Conservation (phyloP, 1,140 invertebrate genomes). For the Portunus trituberculatus region DNA sequence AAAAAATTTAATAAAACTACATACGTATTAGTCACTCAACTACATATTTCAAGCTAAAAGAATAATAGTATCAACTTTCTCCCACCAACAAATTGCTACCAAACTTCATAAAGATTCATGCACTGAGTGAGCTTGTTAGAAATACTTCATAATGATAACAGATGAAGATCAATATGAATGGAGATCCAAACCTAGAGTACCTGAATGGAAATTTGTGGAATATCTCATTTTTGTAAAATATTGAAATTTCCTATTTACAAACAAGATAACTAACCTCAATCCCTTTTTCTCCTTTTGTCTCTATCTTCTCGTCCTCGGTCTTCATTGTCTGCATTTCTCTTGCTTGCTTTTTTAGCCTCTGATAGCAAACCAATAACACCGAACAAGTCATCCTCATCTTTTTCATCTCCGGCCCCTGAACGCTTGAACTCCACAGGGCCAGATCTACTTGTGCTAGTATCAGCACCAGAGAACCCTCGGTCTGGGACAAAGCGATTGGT, state of each 20-base stretch:
- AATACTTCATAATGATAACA: not conserved
- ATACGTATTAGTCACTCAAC: not conserved
- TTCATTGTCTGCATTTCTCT: conserved; percentile 81
- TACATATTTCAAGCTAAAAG: not conserved
- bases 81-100: not conserved
- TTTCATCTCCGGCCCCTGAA: conserved; percentile 80
- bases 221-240: not conserved
- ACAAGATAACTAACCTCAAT: conserved; percentile 53
- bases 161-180: not conserved
- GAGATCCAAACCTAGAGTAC: not conserved
- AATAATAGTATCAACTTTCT: not conserved
- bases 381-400: conserved; percentile 96
- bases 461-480: conserved; percentile 96
- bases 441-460: conserved; percentile 85
- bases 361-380: conserved; percentile 98
- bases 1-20: not conserved
- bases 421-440: conserved; percentile 96
- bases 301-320: conserved; percentile 79
- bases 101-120: not conserved
- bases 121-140: not conserved
- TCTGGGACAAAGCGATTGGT: conserved; percentile 91
- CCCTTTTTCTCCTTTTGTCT: conserved; percentile 78
- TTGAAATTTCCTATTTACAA: not conserved
- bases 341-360: conserved; percentile 92
- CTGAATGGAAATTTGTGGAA: not conserved